phyloP scores from a whole-genome alignment of 2,797 vertebrate species.

The Luscinia luscinia region DNA sequence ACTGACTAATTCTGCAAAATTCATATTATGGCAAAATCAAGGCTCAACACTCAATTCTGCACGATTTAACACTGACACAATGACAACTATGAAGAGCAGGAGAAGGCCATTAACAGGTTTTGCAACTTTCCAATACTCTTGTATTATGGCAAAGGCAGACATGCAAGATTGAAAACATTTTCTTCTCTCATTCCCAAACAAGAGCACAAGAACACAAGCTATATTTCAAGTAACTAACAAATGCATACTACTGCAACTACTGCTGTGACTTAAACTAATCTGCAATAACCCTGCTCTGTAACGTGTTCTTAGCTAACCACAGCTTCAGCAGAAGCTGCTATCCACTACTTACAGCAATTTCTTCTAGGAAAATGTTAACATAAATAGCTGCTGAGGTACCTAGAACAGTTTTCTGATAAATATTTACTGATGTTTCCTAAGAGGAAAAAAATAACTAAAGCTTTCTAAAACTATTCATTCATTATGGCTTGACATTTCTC shows the following conservation, averaged over 20 bases:
- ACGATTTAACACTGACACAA: background rate
- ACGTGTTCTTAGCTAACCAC: background rate
- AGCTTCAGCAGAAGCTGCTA: background rate
- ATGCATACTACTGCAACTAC: background rate
- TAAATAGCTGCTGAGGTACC: background rate
- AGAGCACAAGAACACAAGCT: constrained; percentile 7
- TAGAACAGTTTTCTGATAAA: background rate
- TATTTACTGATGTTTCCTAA: background rate
- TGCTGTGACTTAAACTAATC: background rate
- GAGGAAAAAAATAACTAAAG: background rate
- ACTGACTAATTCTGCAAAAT: background rate
- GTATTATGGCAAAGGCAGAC: constrained; percentile 33
- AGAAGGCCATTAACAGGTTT: background rate
- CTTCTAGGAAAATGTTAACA: background rate
- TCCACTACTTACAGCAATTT: background rate
- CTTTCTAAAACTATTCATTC: background rate
- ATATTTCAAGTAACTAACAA: background rate
- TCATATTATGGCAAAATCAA: background rate
- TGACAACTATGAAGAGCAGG: background rate
- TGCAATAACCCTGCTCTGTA: background rate
- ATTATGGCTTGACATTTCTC: background rate
- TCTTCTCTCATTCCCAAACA: constrained; percentile 25
- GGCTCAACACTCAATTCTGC: background rate
- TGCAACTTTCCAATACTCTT: constrained; percentile 48
- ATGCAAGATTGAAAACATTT: constrained; percentile 11